Evolutionary conservation across 1,140 invertebrate species (phyloP), one percentile per base, ranked within the genome.

Genomic region (Maconellicoccus hirsutus): DNA sequence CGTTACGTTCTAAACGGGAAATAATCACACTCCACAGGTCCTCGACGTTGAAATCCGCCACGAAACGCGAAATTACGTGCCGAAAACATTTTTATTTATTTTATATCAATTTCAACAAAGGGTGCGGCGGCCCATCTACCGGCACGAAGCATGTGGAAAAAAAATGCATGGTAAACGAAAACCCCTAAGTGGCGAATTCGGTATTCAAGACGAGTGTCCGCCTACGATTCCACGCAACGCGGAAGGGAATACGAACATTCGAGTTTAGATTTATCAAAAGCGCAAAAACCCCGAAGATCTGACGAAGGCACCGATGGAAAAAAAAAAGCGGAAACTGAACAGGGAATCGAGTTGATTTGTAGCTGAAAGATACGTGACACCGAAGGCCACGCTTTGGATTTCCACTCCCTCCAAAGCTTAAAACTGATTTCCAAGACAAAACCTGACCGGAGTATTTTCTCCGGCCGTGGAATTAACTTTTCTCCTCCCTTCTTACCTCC

Each of bases 31-130:
- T n/a, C n/a, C n/a, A n/a, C n/a, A n/a, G n/a, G n/a, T n/a, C n/a
- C n/a, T n/a, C n/a, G n/a, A n/a, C n/a, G n/a, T n/a, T n/a, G n/a
- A n/a, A n/a, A n/a, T n/a, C n/a, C n/a, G n/a, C n/a, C n/a, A n/a
- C n/a, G n/a, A 52, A 52, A 52, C 42, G 42, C 16, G 42, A 52
- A 52, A 52, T 52, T 52, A 52, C 42, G 42, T 52, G 42, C 42
- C 42, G 42, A 52, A 52, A 52, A 52, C 42, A 52, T 52, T 52
- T 52, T 52, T 52, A 52, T 52, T 52, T 52, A 52, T 52, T 52
- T 52, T 52, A 52, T 52, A 52, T 52, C 42, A 52, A 52, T 52
- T 52, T 52, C 42, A 19, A 4, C 2, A 52, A 16, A 3, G n/a
- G 2, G 42, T 3, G 42, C n/a, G 2, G 42, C 12, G n/a, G 42